Conservation (phyloP, 2,888 invertebrate species). For the Suillia variegata region DNA sequence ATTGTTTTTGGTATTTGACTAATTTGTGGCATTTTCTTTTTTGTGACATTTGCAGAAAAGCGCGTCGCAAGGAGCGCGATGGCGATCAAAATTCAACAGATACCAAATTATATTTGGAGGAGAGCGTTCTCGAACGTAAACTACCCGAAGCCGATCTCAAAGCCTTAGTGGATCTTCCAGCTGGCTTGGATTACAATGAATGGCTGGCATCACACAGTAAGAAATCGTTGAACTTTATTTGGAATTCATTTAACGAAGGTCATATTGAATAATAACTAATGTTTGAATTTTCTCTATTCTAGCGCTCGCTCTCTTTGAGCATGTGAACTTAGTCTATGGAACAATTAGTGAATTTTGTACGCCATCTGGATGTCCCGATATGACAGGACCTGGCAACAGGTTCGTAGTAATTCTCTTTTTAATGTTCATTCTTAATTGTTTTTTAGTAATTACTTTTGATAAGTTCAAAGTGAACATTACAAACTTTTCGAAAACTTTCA, state of each 20-base stretch:
- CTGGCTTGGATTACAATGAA: conserved; percentile 96
- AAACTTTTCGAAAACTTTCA: neutral
- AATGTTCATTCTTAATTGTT: neutral
- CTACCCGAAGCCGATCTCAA: conserved; percentile 93
- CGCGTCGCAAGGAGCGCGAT: conserved; percentile 95
- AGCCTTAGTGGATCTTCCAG: conserved; percentile 91
- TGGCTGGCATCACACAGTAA: conserved; percentile 99
- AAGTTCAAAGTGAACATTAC: too few species aligned
- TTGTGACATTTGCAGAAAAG: conserved; percentile 78
- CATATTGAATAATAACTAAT: neutral
- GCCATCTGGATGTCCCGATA: conserved; percentile 91
- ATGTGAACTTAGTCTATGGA: conserved; percentile 98
- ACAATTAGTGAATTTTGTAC: conserved; percentile 99
- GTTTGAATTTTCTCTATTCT: conserved; percentile 54
- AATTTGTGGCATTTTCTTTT: conserved; percentile 23
- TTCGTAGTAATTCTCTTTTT: conserved; percentile 62
- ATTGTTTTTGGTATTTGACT: too few species aligned
- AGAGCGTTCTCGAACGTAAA: conserved; percentile 91
- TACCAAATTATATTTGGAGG: conserved; percentile 94
- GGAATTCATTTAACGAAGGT: too few species aligned
- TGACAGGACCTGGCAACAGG: conserved; percentile 95
- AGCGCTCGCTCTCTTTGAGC: conserved; percentile 98
- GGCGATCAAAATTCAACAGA: conserved; percentile 77
- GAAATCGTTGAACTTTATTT: too few species aligned
- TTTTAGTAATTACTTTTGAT: neutral